Percentiles rank a stretch among this genome's conserved stretches.
These are phyloP conservation scores for Drosophila bifasciata DNA, from an alignment of 1,140 invertebrate genomes.

Conservation along the genomic window DNA sequence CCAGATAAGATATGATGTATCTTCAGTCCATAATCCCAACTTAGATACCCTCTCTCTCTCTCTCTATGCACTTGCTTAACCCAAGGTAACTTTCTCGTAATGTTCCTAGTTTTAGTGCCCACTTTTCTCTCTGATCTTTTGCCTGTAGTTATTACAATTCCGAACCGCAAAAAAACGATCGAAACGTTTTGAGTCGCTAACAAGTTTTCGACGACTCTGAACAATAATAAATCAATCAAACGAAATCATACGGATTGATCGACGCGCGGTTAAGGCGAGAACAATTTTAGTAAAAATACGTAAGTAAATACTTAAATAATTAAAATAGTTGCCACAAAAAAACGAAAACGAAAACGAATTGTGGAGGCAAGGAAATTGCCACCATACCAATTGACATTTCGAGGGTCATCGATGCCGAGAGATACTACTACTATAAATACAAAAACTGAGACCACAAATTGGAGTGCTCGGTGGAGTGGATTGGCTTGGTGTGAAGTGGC, in stretches of 20 bases:
- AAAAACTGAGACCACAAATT: conserved; percentile 20
- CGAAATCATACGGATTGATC: conserved; percentile 35
- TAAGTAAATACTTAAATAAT: conserved; percentile 47
- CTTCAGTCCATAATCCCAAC: not conserved
- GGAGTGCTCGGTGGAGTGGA: conserved; percentile 27
- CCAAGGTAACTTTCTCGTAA: too few relatives aligned
- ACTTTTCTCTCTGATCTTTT: too few relatives aligned
- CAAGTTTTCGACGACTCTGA: conserved; percentile 12
- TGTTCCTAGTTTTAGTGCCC: not conserved
- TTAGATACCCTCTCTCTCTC: too few relatives aligned
- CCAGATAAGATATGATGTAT: conserved; percentile 20
- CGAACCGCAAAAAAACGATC: not conserved
- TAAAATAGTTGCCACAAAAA: conserved; percentile 29
- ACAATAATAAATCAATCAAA: conserved; percentile 39
- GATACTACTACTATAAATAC: conserved; percentile 38
- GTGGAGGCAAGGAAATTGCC: conserved; percentile 28
- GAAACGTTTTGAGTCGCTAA: conserved; percentile 22
- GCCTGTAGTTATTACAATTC: too few relatives aligned
- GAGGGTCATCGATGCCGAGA: conserved; percentile 51
- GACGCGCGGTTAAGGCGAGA: conserved; percentile 36
- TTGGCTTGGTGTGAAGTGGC: conserved; percentile 5
- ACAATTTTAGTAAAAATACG: conserved; percentile 39
- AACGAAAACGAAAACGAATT: conserved; percentile 4
- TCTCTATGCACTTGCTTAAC: too few relatives aligned
- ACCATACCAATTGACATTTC: conserved; percentile 44